These are phyloP conservation scores for Odontamblyopus rebecca DNA, from an alignment of 2,797 vertebrate species.

Conservation along the genomic window DNA sequence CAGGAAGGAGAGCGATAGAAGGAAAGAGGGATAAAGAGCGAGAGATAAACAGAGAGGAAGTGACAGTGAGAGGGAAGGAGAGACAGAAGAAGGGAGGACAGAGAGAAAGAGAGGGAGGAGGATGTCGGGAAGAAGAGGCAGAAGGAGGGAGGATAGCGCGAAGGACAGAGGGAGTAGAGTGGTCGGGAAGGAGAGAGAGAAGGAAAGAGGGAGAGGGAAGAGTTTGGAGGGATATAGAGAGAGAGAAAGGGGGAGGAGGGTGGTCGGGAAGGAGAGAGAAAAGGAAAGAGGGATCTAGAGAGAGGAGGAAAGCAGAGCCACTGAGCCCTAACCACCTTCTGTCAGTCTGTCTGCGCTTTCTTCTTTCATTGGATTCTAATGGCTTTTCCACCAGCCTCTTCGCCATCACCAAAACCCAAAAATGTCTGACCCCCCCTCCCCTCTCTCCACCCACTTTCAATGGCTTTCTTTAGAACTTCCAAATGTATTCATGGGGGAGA, in stretches of 20 bases:
- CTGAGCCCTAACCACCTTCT: slow-evolving; percentile 76
- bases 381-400: slow-evolving; percentile 74
- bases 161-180: slow-evolving; percentile 14
- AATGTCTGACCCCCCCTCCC: slow-evolving; percentile 10
- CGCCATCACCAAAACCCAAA: slow-evolving; percentile 32
- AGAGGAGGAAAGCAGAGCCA: slow-evolving; percentile 52
- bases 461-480: slow-evolving; percentile 10
- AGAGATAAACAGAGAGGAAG: no score
- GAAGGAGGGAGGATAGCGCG: no score
- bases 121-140: not conserved
- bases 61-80: not conserved
- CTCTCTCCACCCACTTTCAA: slow-evolving; percentile 21
- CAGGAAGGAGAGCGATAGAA: no score
- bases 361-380: slow-evolving; percentile 74
- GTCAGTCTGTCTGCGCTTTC: slow-evolving; percentile 72
- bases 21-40: no score
- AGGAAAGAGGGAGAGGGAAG: no score
- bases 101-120: slow-evolving; percentile 21
- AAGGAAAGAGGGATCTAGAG: slow-evolving; percentile 2
- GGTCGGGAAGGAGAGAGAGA: no score
- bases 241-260: slow-evolving; percentile 22
- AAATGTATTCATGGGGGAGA: slow-evolving; percentile 6
- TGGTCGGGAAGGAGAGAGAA: no score
- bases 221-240: no score
- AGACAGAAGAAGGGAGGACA: no score